Base-by-base conservation (phyloP, 2,797 vertebrate species). In the Setipinna tenuifilis region DNA sequence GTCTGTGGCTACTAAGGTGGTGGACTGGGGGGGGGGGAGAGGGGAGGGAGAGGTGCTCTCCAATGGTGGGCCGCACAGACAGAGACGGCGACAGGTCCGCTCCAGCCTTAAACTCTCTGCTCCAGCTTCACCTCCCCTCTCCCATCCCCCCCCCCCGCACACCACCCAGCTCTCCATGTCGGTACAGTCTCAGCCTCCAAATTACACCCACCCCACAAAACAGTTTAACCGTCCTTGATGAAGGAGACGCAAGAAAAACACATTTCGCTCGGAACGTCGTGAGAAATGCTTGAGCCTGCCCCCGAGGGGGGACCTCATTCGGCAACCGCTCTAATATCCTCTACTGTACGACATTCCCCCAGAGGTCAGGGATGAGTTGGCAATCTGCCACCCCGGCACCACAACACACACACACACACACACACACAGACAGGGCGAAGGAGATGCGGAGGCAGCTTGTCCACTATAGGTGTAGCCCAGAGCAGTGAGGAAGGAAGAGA, bases 331-430 rank as follows among this genome's bases (percentile, higher is more conserved):
- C 62, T 65, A 65, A 54, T 50, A 83, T 82, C 85, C 78, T 82
- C 28, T 71, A 28, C 86, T 85, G 85, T 17, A 82, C 50, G 28
- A 82, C 81, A 86, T 54, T 48, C 59, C 85, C 80, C 41, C 10
- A 86, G 87, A 65, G 62, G 88, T 89, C 88, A 91, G 88, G 90
- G 90, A 90, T 92, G 88, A 41, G 88, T 84, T 81, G 65, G 25
- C 25, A 28, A 71, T 81, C 31, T 61, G 84, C 84, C 12, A 84
- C 83, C 68, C 71, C n/a, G n/a, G n/a, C n/a, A n/a, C n/a, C n/a
- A n/a, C n/a, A n/a, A n/a, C n/a, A n/a, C n/a, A n/a, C n/a, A n/a
- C n/a, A n/a, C n/a, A n/a, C n/a, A n/a, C n/a, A n/a, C n/a, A n/a
- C n/a, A 68, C 65, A 59, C 7, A 14, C 28, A 71, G 25, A 71